Evolutionary conservation across 2,797 vertebrate species (phyloP).

Genomic region (Pipistrellus nathusii): DNA sequence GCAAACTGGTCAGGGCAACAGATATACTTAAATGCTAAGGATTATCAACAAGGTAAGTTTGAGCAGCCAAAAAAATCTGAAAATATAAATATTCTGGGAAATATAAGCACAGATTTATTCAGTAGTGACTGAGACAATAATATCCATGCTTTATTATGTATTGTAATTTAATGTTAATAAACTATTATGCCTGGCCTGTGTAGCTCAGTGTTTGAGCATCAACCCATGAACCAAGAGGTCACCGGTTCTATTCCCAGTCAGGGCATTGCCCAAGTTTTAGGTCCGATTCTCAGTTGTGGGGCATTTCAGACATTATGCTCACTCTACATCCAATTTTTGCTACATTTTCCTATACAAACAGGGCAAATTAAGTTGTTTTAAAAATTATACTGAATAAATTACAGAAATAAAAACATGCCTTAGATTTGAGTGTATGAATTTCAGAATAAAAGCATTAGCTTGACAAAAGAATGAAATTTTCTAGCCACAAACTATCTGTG

Average conservation of each 20-base stretch:
- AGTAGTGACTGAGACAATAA: neutral
- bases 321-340: neutral
- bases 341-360: constrained; percentile 13
- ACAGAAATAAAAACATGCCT: constrained; percentile 35
- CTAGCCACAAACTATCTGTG: neutral
- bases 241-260: no score
- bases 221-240: no score
- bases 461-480: neutral
- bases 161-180: constrained; percentile 1
- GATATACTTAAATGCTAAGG: constrained; percentile 16
- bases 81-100: neutral
- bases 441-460: constrained; percentile 15
- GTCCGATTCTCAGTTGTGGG: no score
- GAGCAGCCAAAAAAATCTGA: neutral
- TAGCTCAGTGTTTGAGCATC: no score
- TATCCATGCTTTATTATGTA: neutral
- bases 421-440: neutral
- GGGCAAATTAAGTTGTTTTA: neutral
- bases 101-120: neutral
- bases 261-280: no score
- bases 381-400: constrained; percentile 18
- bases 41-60: constrained; percentile 20
- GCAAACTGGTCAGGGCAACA: neutral
- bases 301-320: neutral
- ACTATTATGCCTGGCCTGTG: neutral